Percentiles rank a stretch among this genome's conserved stretches.
Conservation (phyloP, 2,888 invertebrate species). For the Marasmarcha lunaedactyla region DNA sequence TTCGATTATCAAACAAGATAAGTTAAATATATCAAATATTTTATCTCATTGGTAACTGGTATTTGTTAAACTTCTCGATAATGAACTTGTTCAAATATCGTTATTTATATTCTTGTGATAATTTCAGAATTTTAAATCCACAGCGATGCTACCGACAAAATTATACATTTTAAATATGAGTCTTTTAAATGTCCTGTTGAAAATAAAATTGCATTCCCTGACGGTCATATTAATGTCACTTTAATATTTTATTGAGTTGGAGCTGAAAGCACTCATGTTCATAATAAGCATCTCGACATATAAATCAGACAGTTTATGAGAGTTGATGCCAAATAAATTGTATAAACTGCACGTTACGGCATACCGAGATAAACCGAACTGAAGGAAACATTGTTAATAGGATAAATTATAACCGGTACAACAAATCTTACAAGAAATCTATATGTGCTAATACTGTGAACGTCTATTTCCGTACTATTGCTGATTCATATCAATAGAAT, state of each 20-base stretch:
- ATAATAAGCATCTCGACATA: conserved; percentile 38
- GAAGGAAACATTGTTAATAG: conserved; percentile 22
- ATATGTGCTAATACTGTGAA: no score
- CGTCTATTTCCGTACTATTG: no score
- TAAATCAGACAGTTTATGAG: conserved; percentile 51
- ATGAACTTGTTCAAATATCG: no score
- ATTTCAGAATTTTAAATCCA: no score
- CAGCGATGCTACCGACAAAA: no score
- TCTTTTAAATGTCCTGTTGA: conserved; percentile 28
- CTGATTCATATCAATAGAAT: no score
- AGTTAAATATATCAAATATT: no score
- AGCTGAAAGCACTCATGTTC: conserved; percentile 38
- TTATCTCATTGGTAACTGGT: no score
- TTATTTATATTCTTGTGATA: no score
- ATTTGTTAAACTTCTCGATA: no score
- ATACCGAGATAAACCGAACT: conserved; percentile 18
- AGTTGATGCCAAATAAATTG: conserved; percentile 46
- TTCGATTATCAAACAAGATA: conserved; percentile 19
- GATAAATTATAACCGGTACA: neutral
- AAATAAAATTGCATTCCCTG: conserved; percentile 32
- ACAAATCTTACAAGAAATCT: neutral
- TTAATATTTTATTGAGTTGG: conserved; percentile 47
- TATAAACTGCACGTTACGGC: conserved; percentile 14
- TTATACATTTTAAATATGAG: conserved; percentile 23
- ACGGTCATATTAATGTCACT: conserved; percentile 39